These are phyloP conservation scores for Leucophora obtusa DNA, from an alignment of 2,888 invertebrate species.

Conservation along the genomic window DNA sequence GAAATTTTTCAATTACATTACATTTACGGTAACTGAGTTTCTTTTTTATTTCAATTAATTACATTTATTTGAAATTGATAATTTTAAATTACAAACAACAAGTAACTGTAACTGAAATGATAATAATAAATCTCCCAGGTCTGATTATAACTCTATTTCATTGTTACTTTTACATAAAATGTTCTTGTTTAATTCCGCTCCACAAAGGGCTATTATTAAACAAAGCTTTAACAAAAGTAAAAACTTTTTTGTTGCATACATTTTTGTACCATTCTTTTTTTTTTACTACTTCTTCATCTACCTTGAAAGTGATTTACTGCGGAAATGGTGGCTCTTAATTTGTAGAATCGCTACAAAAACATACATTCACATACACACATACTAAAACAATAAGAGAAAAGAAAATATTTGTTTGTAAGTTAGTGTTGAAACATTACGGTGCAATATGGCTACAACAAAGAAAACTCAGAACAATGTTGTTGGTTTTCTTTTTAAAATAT, in stretches of 20 bases:
- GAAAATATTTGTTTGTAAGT: slow-evolving; percentile 14
- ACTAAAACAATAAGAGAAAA: neutral
- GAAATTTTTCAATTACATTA: too few species aligned
- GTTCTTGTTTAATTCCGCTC: neutral
- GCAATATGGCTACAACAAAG: neutral
- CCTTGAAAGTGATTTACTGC: slow-evolving; percentile 72
- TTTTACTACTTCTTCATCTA: slow-evolving; percentile 33
- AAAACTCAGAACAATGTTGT: slow-evolving; percentile 20
- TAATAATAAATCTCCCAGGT: too few species aligned
- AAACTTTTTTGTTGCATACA: slow-evolving; percentile 4
- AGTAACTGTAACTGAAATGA: too few species aligned
- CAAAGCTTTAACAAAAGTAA: neutral
- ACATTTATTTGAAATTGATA: too few species aligned
- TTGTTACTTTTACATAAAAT: too few species aligned
- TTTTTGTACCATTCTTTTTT: slow-evolving; percentile 9
- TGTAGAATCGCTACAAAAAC: slow-evolving; percentile 69
- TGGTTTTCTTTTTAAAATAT: neutral
- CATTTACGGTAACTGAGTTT: too few species aligned
- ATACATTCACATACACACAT: slow-evolving; percentile 1
- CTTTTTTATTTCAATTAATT: too few species aligned
- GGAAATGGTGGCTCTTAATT: slow-evolving; percentile 72
- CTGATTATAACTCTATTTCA: too few species aligned
- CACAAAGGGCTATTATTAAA: neutral
- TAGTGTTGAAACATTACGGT: neutral
- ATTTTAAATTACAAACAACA: too few species aligned